A percentile compares a stretch with the other conserved stretches of the same genome.
Conservation (phyloP, 2,797 vertebrate species). For the Danio kyathit region DNA sequence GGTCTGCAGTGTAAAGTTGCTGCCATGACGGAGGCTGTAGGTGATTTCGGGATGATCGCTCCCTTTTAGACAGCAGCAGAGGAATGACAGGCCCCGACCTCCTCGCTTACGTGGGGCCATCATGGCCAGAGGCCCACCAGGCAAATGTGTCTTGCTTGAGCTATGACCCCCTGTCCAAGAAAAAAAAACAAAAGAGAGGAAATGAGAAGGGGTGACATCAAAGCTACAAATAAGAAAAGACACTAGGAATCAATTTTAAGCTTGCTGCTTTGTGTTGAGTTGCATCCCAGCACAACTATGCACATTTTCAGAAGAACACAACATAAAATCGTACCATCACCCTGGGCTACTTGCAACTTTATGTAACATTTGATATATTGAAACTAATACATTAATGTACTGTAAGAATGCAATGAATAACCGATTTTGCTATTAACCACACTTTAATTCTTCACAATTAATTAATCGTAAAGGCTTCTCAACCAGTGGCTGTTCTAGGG, state of each 20-base stretch:
- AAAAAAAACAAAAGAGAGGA: neutral
- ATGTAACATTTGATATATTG: neutral
- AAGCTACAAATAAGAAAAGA: neutral
- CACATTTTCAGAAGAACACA: neutral
- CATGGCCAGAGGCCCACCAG: slow-evolving; percentile 49
- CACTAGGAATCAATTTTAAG: neutral
- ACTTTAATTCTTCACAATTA: no score
- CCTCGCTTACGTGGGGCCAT: slow-evolving; percentile 88
- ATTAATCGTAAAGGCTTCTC: no score
- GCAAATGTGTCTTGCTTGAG: slow-evolving; percentile 13
- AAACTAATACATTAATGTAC: neutral
- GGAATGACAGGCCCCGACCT: slow-evolving; percentile 85
- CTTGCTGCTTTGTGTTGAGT: neutral
- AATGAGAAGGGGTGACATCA: neutral
- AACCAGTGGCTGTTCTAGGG: no score
- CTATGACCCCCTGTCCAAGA: slow-evolving; percentile 40
- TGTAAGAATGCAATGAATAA: no score
- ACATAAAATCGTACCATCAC: neutral
- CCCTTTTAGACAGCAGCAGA: slow-evolving; percentile 91
- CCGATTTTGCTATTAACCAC: no score
- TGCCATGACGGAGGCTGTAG: slow-evolving; percentile 85
- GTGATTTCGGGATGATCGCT: slow-evolving; percentile 92
- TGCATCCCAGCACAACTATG: neutral
- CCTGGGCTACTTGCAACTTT: neutral
- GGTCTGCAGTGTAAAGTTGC: slow-evolving; percentile 77